Conservation (phyloP, 35 echinoderm and acorn worm genomes). For the Heliocidaris erythrogramma region DNA sequence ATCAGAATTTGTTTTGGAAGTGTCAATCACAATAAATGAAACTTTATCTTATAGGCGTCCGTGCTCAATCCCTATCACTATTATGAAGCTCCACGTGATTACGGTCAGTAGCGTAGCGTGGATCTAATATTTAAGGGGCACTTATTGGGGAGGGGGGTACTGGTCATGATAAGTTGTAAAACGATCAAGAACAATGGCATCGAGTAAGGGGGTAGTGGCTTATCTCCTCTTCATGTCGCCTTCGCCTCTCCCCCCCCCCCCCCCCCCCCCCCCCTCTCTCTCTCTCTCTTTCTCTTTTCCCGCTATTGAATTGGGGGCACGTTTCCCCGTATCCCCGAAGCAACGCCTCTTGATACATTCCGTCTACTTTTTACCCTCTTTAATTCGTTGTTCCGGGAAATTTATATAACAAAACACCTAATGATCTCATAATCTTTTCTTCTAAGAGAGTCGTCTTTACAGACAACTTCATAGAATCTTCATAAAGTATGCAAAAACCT, state of each 20-base stretch:
- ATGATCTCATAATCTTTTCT: too few relatives aligned
- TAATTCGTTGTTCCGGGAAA: background rate
- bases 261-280: background rate
- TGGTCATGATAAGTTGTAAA: background rate
- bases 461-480: too few relatives aligned
- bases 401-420: too few relatives aligned
- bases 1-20: background rate
- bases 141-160: too few relatives aligned
- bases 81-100: background rate
- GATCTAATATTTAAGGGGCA: background rate
- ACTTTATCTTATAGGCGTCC: background rate
- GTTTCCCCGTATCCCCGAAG: background rate
- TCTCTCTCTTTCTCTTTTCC: background rate
- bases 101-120: background rate
- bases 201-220: too few relatives aligned
- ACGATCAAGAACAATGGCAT: too few relatives aligned
- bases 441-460: too few relatives aligned
- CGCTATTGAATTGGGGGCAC: too few relatives aligned
- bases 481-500: too few relatives aligned
- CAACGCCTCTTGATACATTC: background rate
- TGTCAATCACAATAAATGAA: background rate
- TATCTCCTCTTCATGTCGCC: too few relatives aligned
- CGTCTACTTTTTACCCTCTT: background rate
- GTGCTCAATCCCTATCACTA: background rate
- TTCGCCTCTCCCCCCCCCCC: too few relatives aligned